Evolutionary conservation across 2,888 invertebrate genomes (phyloP).

Genomic region (Zygaena filipendulae): DNA sequence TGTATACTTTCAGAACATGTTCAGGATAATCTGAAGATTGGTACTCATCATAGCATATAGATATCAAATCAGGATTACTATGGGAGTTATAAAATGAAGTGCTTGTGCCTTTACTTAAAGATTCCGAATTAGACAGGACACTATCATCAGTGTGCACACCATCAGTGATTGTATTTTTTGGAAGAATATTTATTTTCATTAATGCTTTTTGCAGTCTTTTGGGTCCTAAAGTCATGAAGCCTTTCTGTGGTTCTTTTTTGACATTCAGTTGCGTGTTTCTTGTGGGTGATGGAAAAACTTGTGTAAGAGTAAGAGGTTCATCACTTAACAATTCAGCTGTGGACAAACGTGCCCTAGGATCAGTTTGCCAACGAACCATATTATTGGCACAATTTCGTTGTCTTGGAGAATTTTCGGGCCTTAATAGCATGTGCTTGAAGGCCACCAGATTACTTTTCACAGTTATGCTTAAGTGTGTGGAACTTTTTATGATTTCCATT

Average conservation of each 20-base stretch:
- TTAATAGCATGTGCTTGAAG: constrained; percentile 74
- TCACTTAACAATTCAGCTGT: constrained; percentile 76
- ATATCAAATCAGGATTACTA: constrained; percentile 89
- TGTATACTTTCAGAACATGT: constrained; percentile 96
- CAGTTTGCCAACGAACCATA: constrained; percentile 73
- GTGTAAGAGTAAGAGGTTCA: constrained; percentile 51
- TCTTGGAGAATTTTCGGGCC: constrained; percentile 85
- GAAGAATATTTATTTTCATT: constrained; percentile 90
- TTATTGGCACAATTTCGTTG: constrained; percentile 76
- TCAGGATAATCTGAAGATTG: constrained; percentile 90
- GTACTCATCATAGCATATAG: constrained; percentile 83
- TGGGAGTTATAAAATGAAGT: constrained; percentile 81
- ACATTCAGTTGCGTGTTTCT: constrained; percentile 68
- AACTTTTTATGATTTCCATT: constrained; percentile 90
- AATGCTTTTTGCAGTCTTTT: constrained; percentile 86
- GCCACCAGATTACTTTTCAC: constrained; percentile 97
- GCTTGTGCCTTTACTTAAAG: constrained; percentile 53
- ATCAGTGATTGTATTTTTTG: constrained; percentile 81
- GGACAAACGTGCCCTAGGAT: constrained; percentile 81
- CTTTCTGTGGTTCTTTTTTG: constrained; percentile 75
- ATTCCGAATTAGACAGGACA: constrained; percentile 70
- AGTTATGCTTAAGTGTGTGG: constrained; percentile 95
- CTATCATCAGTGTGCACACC: constrained; percentile 75
- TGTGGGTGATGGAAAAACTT: constrained; percentile 64
- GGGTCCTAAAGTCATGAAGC: constrained; percentile 91